A percentile compares a stretch with the other conserved stretches of the same genome.
phyloP scores from a whole-genome alignment of 2,888 invertebrate genomes.

The Mycalesis mineus region DNA sequence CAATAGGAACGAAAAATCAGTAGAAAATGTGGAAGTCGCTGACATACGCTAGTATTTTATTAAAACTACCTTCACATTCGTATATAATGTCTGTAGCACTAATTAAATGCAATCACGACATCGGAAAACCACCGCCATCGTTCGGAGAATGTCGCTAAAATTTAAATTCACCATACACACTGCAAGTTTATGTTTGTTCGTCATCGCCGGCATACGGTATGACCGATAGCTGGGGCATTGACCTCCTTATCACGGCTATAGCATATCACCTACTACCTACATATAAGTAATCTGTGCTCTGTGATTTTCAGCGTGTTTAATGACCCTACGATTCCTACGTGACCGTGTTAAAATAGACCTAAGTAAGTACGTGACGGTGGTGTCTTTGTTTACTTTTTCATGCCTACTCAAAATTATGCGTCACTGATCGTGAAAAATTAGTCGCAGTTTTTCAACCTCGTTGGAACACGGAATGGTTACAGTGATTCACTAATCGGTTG shows the following conservation, averaged over 20 bases:
- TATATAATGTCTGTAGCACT: background rate
- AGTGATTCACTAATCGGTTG: background rate
- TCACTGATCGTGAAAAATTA: background rate
- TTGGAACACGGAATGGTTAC: background rate
- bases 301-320: constrained; percentile 15
- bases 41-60: too few species aligned
- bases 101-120: constrained; percentile 4
- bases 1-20: too few species aligned
- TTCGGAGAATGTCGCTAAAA: constrained; percentile 27
- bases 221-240: constrained; percentile 64
- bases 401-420: background rate
- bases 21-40: too few species aligned
- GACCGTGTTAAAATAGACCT: background rate
- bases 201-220: constrained; percentile 38
- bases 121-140: constrained; percentile 5
- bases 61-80: too few species aligned
- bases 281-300: constrained; percentile 28
- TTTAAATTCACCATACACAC: constrained; percentile 28
- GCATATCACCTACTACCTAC: constrained; percentile 25
- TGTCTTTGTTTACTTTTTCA: background rate
- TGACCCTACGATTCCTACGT: constrained; percentile 10
- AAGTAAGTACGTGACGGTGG: background rate
- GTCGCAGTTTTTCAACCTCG: background rate
- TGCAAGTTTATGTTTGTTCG: constrained; percentile 26
- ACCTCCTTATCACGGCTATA: constrained; percentile 46